Percentiles rank a stretch among this genome's conserved stretches.
phyloP scores from a whole-genome alignment of 2,888 invertebrate species.

The Electrophaes corylata region DNA sequence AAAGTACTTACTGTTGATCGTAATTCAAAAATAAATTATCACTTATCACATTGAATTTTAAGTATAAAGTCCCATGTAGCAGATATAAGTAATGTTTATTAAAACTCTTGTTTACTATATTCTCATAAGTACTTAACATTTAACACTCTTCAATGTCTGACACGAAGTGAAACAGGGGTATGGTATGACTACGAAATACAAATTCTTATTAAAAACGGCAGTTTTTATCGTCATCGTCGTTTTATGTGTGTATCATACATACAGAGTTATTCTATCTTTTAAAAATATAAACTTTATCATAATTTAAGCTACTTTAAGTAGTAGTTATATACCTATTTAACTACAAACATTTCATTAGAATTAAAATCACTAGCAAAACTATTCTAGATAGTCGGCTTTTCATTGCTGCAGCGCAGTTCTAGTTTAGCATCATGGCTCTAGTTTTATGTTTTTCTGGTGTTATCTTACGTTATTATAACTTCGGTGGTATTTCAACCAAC shows the following conservation, averaged over 20 bases:
- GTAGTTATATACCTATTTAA: constrained; percentile 14
- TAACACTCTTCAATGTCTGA: constrained; percentile 29
- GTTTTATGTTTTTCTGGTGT: too few species aligned
- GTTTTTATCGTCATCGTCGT: constrained; percentile 14
- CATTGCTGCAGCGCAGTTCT: constrained; percentile 4
- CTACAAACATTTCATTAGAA: constrained; percentile 24
- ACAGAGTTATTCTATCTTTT: constrained; percentile 4
- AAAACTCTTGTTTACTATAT: constrained; percentile 15
- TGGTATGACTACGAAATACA: constrained; percentile 22
- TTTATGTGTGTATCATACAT: constrained; percentile 14
- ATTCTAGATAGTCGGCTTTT: neutral
- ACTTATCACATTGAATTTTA: constrained; percentile 32
- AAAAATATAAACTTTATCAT: constrained; percentile 23
- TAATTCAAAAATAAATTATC: constrained; percentile 44
- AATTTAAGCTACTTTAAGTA: constrained; percentile 30
- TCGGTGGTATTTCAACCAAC: too few species aligned
- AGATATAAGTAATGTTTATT: constrained; percentile 16
- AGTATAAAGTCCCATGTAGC: constrained; percentile 17
- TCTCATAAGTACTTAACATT: constrained; percentile 35
- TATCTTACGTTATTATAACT: too few species aligned
- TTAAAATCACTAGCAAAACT: neutral
- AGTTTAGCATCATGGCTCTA: too few species aligned
- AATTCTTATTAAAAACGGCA: constrained; percentile 26
- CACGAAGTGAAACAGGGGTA: constrained; percentile 27
- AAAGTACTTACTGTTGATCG: constrained; percentile 20